These are phyloP conservation scores for Carettochelys insculpta DNA, from an alignment of 2,113 vertebrate species.

Conservation along the genomic window DNA sequence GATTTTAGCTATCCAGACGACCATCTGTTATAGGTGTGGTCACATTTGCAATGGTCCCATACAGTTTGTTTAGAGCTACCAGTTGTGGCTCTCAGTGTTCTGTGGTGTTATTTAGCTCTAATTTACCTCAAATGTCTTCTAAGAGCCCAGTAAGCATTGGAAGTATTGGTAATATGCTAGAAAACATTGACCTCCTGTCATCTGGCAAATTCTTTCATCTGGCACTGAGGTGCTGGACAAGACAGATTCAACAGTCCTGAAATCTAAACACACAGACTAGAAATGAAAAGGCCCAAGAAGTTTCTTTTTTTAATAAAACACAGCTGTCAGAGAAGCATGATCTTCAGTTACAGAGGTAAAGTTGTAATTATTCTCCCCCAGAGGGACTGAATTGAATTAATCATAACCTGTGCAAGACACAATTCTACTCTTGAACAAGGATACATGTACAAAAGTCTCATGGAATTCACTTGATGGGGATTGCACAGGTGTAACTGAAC, in stretches of 20 bases:
- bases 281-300: not conserved
- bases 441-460: not conserved
- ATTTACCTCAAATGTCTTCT: too few species aligned
- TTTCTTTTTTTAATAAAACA: not conserved
- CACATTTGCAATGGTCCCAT: too few species aligned
- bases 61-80: too few species aligned
- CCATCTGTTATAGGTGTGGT: too few species aligned
- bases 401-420: not conserved
- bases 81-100: too few species aligned
- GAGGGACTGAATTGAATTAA: not conserved
- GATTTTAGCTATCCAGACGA: too few species aligned
- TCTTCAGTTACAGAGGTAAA: not conserved
- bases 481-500: not conserved
- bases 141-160: too few species aligned
- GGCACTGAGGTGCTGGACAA: too few species aligned
- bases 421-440: not conserved
- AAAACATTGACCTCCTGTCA: too few species aligned
- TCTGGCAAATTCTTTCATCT: too few species aligned
- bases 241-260: not conserved
- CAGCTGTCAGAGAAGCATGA: not conserved
- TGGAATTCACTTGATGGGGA: not conserved
- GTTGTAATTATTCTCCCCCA: not conserved
- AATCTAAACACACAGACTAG: not conserved
- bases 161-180: too few species aligned
- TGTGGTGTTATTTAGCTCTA: too few species aligned